Conservation (phyloP, 2,888 invertebrate genomes). For the Pelosia muscerda region DNA sequence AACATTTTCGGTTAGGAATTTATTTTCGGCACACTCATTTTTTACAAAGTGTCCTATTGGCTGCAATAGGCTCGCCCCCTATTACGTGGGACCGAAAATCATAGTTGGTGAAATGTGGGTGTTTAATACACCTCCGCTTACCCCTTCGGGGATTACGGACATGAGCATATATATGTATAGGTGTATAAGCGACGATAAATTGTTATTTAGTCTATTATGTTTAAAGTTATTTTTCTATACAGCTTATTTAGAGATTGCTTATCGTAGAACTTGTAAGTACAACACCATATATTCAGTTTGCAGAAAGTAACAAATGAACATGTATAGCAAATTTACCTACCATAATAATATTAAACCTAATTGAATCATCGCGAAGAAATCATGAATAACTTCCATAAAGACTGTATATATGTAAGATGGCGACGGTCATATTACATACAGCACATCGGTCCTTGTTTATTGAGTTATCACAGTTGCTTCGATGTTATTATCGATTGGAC, state of each 20-base stretch:
- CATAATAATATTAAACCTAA: slow-evolving; percentile 4
- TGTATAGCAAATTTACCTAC: not conserved
- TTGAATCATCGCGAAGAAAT: slow-evolving; percentile 3
- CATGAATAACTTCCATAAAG: slow-evolving; percentile 21
- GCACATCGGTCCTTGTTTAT: slow-evolving; percentile 53
- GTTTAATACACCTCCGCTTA: too few species aligned
- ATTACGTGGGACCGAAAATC: too few species aligned
- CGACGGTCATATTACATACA: slow-evolving; percentile 53
- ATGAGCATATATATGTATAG: too few species aligned
- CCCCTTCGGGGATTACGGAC: too few species aligned
- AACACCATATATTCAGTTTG: not conserved
- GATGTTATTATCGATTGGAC: slow-evolving; percentile 41
- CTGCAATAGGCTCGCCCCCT: too few species aligned
- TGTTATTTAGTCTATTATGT: not conserved
- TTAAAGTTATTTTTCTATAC: too few species aligned
- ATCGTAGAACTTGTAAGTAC: not conserved
- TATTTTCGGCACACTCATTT: too few species aligned
- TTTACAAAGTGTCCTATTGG: too few species aligned
- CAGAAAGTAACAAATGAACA: not conserved
- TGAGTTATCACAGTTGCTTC: slow-evolving; percentile 62
- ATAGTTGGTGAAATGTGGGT: too few species aligned
- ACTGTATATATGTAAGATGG: slow-evolving; percentile 50
- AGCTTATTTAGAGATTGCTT: too few species aligned
- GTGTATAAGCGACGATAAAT: not conserved
- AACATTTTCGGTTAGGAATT: too few species aligned